Base-by-base conservation (phyloP, 2,113 vertebrate species). In the Atherinomorus stipes region DNA sequence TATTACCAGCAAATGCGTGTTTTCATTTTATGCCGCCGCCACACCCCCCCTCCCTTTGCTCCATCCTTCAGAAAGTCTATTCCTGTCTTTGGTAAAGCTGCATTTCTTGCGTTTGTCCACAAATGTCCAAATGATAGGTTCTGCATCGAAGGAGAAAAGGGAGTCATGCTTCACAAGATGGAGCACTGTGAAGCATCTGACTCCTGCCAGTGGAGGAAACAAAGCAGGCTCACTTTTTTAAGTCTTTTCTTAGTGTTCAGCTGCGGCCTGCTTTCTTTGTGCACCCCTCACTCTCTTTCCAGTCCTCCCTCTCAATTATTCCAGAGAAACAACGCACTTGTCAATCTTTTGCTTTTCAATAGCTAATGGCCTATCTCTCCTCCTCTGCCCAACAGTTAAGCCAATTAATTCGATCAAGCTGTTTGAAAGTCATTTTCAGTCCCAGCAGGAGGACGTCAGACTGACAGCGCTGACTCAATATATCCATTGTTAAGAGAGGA, bases 71-170 rank as follows among this genome's bases (percentile, higher is more conserved):
- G 66, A 88, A 82, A n/a, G 68, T 87, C 86, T 90, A 88, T 91
- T 90, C 57, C 80, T 69, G 87, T 84, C 84, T 50, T 54, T 76
- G 81, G 85, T 62, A 37, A 78, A 74, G 65, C 71, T 19, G 66
- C 61, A 64, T 82, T 76, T 83, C 86, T 73, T 64, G 76, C 51
- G 53, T 85, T 73, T 71, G 8, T 78, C 78, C 87, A 76, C 80
- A 90, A 89, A 89, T 86, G 85, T 83, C 81, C 71, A 90, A 92
- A 91, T 92, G 73, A 91, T 87, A 87, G 88, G 87, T 87, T 87
- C 84, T 77, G 83, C 78, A 69, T 85, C 60, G 22, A 16, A 64
- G 71, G 28, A 87, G 67, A 85, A 83, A 77, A 80, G 76, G 73
- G 77, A 83, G 82, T 76, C 73, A 71, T 76, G 82, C 82, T 74